Evolutionary conservation across 2,797 vertebrate genomes (phyloP), one percentile per base, ranked within the genome.

Genomic region (Semotilus atromaculatus): DNA sequence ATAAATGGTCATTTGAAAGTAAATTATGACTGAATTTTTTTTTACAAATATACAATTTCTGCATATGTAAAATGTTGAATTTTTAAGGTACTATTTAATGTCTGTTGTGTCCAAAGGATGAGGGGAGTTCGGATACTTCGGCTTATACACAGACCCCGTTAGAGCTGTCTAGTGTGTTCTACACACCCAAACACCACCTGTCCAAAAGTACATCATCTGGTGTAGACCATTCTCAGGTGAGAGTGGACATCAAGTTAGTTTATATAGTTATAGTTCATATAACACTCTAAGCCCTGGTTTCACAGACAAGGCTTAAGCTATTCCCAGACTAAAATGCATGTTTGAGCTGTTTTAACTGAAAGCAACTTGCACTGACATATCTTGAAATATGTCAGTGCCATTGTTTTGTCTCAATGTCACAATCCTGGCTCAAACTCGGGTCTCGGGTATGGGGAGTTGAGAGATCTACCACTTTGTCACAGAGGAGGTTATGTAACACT

Each of bases 81-180:
- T 18, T 48, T 19, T 7, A 53, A n/a, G 51, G 3, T 11, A 34
- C 9, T 11, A 4, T 13, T 84, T 40, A 70, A 31, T 71, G 62
- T 29, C n/a, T 78, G 8, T 23, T 86, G 60, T 77, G 53, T 71
- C 7, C 53, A n/a, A 60, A 90, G 89, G 71, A 86, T 51, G 82
- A 85, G 18, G 74, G 23, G 26, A 51, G 58, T 43, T 88, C 87
- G 13, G 86, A 87, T 36, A 34, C 40, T 55, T 88, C 84, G 2
- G 88, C 86, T 31, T 51, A 62, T 51, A 10, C 53, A 36, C 74
- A 84, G 67, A 85, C 85, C 18, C 76, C 80, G 23, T 53, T 60
- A 16, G 90, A 90, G 60, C 48, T 43, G 6, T 89, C 88, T 55
- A 88, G 85, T 18, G 62, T 88, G 81, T 92, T 90, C 73, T 89